These are phyloP conservation scores for Gastracanthus pulcherrimus DNA, from an alignment of 2,888 invertebrate species.

Conservation along the genomic window DNA sequence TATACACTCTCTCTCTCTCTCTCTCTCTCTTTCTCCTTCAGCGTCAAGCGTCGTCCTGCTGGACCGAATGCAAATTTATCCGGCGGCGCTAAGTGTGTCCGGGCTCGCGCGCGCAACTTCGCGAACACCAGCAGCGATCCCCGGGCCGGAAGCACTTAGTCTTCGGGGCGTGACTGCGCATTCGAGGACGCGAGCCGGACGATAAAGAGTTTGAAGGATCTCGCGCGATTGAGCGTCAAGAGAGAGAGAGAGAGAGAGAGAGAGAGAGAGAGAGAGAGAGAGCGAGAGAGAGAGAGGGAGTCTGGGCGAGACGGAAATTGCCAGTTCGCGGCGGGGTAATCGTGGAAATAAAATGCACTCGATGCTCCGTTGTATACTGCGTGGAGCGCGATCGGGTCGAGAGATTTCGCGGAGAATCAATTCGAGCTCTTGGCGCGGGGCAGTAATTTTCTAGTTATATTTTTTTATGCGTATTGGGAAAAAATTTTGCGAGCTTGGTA, in stretches of 20 bases:
- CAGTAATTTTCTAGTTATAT: no score
- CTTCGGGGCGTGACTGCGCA: constrained; percentile 40
- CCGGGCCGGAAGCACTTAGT: constrained; percentile 7
- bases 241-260: no score
- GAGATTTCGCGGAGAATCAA: background rate
- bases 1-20: no score
- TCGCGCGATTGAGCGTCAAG: no score
- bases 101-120: background rate
- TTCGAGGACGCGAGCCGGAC: background rate
- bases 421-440: background rate
- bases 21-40: no score
- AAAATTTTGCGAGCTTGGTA: no score
- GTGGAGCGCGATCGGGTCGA: background rate
- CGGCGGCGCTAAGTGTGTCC: background rate
- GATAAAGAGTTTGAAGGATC: no score
- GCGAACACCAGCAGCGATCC: no score
- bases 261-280: no score
- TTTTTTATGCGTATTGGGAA: no score
- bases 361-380: background rate
- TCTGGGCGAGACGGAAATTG: constrained; percentile 33
- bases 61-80: background rate
- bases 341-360: background rate
- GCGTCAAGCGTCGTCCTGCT: background rate
- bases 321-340: no score
- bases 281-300: no score